Percentiles rank a stretch among this genome's conserved stretches.
These are phyloP conservation scores for Platycnemis pennipes DNA, from an alignment of 2,888 invertebrate genomes.

Conservation along the genomic window DNA sequence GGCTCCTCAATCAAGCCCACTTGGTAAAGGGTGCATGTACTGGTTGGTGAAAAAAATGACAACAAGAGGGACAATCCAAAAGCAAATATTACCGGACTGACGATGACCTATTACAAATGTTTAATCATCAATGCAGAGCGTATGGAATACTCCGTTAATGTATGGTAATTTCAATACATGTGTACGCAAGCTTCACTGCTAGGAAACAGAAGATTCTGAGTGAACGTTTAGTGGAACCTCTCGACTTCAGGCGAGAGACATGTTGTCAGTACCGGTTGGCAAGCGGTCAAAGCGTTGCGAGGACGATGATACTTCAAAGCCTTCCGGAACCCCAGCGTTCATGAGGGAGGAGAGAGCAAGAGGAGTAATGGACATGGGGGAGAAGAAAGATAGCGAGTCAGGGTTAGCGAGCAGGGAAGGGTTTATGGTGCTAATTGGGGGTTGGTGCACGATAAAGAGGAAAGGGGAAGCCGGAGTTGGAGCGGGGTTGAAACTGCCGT, in stretches of 20 bases:
- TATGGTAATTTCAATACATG: too few species aligned
- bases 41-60: too few species aligned
- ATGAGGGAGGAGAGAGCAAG: not conserved
- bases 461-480: not conserved
- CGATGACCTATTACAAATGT: too few species aligned
- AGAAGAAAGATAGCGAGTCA: not conserved
- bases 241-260: not conserved
- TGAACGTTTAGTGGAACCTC: not conserved
- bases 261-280: not conserved
- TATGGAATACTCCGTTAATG: too few species aligned
- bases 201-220: not conserved
- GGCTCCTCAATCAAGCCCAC: too few species aligned
- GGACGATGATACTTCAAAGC: not conserved
- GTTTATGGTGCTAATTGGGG: constrained; percentile 18
- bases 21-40: too few species aligned
- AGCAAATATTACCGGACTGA: too few species aligned
- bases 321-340: not conserved
- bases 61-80: too few species aligned
- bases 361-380: not conserved
- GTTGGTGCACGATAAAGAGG: not conserved
- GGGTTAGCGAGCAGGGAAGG: not conserved
- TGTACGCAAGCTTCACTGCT: too few species aligned
- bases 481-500: not conserved
- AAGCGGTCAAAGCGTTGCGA: not conserved
- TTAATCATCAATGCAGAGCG: too few species aligned